Percentiles rank a stretch among this genome's conserved stretches.
Conservation (phyloP, 2,888 invertebrate genomes). For the Neria commutata region DNA sequence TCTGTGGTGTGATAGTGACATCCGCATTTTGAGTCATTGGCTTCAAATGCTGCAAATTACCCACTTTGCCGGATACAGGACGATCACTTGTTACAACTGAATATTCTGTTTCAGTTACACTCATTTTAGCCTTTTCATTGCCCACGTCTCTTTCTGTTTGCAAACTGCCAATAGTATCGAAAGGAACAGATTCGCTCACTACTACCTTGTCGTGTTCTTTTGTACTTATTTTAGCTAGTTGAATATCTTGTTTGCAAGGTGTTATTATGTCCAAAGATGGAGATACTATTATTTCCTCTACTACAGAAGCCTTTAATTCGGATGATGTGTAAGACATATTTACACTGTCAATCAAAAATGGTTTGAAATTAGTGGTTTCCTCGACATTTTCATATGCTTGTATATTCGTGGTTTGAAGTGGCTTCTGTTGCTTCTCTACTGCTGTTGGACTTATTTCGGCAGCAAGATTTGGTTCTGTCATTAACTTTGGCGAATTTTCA, state of each 20-base stretch:
- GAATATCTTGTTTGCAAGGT: conserved; percentile 13
- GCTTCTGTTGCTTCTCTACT: conserved; percentile 27
- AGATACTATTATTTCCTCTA: conserved; percentile 41
- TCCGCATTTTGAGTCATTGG: conserved; percentile 26
- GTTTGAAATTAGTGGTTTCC: conserved; percentile 39
- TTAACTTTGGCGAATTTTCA: conserved; percentile 37
- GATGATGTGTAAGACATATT: conserved; percentile 26
- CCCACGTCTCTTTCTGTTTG: conserved; percentile 14
- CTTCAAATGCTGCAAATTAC: conserved; percentile 18
- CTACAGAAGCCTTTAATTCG: conserved; percentile 43
- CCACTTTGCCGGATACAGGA: conserved; percentile 35
- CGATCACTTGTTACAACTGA: conserved; percentile 34
- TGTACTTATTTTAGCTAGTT: conserved; percentile 15
- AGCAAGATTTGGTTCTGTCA: conserved; percentile 14
- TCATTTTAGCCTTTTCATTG: conserved; percentile 22
- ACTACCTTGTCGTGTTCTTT: conserved; percentile 33
- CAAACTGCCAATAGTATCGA: conserved; percentile 37
- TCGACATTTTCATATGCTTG: conserved; percentile 44
- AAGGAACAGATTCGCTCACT: conserved; percentile 38
- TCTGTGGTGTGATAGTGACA: conserved; percentile 39
- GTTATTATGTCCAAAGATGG: conserved; percentile 33
- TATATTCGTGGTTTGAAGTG: conserved; percentile 36
- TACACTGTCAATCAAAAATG: conserved; percentile 22
- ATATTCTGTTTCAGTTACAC: conserved; percentile 29
- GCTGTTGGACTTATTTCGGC: conserved; percentile 8